Evolutionary conservation across 2,888 invertebrate species (phyloP).

Genomic region (Myathropa florea): DNA sequence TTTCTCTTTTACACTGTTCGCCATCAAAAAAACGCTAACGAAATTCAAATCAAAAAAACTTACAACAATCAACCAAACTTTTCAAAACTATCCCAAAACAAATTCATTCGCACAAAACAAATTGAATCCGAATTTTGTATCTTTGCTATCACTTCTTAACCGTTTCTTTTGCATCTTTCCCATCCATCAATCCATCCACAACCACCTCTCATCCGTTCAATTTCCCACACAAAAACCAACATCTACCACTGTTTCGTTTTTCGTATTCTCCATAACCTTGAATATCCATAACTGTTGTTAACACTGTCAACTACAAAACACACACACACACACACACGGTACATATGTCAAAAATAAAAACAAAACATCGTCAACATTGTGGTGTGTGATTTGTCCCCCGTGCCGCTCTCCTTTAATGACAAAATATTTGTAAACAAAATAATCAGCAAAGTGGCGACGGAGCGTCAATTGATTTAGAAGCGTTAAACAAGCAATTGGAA

Average conservation of each 20-base stretch:
- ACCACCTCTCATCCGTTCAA: slow-evolving; percentile 46
- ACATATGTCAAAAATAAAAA: slow-evolving; percentile 12
- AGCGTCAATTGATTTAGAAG: slow-evolving; percentile 79
- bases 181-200: slow-evolving; percentile 28
- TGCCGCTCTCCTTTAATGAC: not conserved
- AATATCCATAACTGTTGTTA: slow-evolving; percentile 24
- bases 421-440: slow-evolving; percentile 46
- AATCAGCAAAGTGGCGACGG: slow-evolving; percentile 73
- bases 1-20: slow-evolving; percentile 63
- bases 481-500: slow-evolving; percentile 80
- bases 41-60: slow-evolving; percentile 45
- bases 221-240: slow-evolving; percentile 29
- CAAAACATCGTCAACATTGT: slow-evolving; percentile 14
- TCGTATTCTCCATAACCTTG: slow-evolving; percentile 44
- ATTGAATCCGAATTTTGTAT: slow-evolving; percentile 42
- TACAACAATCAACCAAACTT: slow-evolving; percentile 30
- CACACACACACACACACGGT: not conserved
- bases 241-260: slow-evolving; percentile 23
- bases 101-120: slow-evolving; percentile 51
- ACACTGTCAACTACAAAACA: slow-evolving; percentile 4
- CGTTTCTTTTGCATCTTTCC: slow-evolving; percentile 30
- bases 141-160: slow-evolving; percentile 40
- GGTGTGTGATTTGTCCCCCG: slow-evolving; percentile 22
- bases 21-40: slow-evolving; percentile 55
- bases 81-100: slow-evolving; percentile 71